These are phyloP conservation scores for Schizopygopsis pylzovi DNA, from an alignment of 2,797 vertebrate genomes.

Conservation along the genomic window DNA sequence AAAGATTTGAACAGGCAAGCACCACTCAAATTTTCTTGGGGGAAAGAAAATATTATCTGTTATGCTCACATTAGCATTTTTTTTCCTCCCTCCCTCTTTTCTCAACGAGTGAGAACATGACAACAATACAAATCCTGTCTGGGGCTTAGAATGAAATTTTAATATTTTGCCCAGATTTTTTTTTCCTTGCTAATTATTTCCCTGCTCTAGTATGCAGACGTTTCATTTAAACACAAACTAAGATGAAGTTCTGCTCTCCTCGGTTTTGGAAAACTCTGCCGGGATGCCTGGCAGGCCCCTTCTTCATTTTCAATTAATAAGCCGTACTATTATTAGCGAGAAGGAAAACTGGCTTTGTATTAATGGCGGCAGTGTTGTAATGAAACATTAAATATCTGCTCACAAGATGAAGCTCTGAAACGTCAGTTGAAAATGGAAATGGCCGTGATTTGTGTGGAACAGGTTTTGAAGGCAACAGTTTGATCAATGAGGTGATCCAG, in stretches of 20 bases:
- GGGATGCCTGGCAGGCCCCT: constrained; percentile 71
- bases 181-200: constrained; percentile 69
- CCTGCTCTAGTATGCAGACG: constrained; percentile 68
- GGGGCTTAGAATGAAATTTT: constrained; percentile 63
- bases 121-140: constrained; percentile 63
- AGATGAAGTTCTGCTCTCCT: constrained; percentile 61
- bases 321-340: constrained; percentile 75
- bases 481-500: constrained; percentile 49
- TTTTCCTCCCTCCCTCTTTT: constrained; percentile 20
- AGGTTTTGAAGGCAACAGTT: constrained; percentile 44
- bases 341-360: constrained; percentile 69
- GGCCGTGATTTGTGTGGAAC: constrained; percentile 35
- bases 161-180: constrained; percentile 60
- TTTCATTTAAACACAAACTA: constrained; percentile 74
- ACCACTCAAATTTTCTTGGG: background rate
- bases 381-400: constrained; percentile 69
- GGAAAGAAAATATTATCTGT: background rate
- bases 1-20: background rate
- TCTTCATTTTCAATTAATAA: constrained; percentile 75
- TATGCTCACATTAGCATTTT: constrained; percentile 18
- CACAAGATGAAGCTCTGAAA: constrained; percentile 22
- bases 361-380: constrained; percentile 69
- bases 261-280: constrained; percentile 70
- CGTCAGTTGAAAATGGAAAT: constrained; percentile 44
- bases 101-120: constrained; percentile 47